Conservation (phyloP, 1,140 invertebrate species). For the Meloidogyne exigua region DNA sequence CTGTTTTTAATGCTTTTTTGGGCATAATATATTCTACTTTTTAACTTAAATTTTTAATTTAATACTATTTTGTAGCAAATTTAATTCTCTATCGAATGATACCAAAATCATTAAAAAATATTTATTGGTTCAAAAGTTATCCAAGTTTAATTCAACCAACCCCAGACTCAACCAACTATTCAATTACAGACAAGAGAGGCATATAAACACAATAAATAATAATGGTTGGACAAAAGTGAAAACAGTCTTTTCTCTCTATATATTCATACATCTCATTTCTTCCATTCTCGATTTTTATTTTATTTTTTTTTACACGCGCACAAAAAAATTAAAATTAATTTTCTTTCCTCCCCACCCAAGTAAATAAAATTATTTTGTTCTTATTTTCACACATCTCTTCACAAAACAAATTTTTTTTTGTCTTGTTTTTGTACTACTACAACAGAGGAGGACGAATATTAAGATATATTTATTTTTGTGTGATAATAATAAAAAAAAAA, state of each 20-base stretch:
- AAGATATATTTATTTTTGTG: not conserved
- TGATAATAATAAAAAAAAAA: not conserved
- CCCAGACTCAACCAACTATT: not conserved
- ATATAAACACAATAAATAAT: not conserved
- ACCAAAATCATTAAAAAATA: not conserved
- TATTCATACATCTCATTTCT: not conserved
- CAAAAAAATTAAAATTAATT: not conserved
- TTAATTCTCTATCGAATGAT: conserved; percentile 2
- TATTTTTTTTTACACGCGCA: not conserved
- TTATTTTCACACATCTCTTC: not conserved
- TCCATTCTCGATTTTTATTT: not conserved
- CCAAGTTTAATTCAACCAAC: not conserved
- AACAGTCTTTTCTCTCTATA: not conserved
- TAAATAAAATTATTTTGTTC: not conserved
- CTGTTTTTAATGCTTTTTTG: not conserved
- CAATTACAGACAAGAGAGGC: not conserved
- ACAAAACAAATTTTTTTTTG: not conserved
- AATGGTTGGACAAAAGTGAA: conserved; percentile 4
- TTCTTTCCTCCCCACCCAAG: not conserved
- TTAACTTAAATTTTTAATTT: not conserved
- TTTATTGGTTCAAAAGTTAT: not conserved
- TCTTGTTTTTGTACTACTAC: not conserved
- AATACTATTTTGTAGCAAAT: not conserved
- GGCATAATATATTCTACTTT: not conserved
- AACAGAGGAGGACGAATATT: not conserved